Conservation (phyloP, 2,797 vertebrate species). For the Microhierax caerulescens region DNA sequence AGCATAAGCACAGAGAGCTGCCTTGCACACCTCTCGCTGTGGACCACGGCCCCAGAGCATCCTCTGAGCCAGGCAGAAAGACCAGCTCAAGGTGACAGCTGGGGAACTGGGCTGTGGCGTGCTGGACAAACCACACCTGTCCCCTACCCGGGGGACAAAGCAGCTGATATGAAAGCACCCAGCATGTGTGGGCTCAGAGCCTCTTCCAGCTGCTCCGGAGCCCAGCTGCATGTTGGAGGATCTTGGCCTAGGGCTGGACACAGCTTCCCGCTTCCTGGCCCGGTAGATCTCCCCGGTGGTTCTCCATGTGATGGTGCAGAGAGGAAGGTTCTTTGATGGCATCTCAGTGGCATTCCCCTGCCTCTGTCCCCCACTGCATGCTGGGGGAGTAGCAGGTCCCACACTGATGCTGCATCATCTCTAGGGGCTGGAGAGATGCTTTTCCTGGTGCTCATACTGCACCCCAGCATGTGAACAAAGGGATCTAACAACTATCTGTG, state of each 20-base stretch:
- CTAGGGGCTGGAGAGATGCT: not conserved
- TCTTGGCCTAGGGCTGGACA: not conserved
- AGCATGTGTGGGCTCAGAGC: not conserved
- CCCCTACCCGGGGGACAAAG: not conserved
- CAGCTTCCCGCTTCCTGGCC: not conserved
- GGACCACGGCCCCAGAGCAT: accelerated
- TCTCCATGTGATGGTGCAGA: accelerated
- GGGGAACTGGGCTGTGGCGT: not conserved
- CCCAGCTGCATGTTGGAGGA: accelerated
- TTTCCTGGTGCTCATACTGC: not conserved
- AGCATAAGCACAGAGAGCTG: not conserved
- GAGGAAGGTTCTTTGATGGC: not conserved
- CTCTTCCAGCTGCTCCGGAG: not conserved
- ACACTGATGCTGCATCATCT: not conserved
- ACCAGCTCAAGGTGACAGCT: accelerated
- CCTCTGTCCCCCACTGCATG: not conserved
- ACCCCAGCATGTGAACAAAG: accelerated
- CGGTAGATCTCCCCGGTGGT: not conserved
- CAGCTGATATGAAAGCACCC: not conserved
- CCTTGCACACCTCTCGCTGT: accelerated
- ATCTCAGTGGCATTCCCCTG: accelerated
- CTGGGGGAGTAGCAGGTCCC: not conserved
- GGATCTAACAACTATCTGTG: not conserved
- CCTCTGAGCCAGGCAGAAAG: accelerated
- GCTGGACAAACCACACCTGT: accelerated